Percentiles rank a stretch among this genome's conserved stretches.
phyloP scores from a whole-genome alignment of 1,140 invertebrate species.

The Palaemon carinicauda region DNA sequence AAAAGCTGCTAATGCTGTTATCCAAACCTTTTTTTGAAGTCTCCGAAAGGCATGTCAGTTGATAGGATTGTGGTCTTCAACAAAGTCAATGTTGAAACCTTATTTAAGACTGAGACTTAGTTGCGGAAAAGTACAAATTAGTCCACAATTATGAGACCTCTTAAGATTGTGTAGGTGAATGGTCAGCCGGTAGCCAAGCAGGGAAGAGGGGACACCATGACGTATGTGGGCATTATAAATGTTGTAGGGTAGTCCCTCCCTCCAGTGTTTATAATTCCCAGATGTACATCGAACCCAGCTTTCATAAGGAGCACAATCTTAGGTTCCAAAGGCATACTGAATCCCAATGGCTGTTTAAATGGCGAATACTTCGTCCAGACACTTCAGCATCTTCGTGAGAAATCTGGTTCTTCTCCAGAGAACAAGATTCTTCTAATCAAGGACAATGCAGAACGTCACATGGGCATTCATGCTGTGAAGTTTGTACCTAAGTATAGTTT shows the following conservation, averaged over 20 bases:
- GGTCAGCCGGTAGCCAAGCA: no score
- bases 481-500: slow-evolving; percentile 62
- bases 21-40: no score
- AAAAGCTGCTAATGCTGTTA: no score
- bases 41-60: neutral
- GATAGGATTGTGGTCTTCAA: neutral
- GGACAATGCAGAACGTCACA: no score
- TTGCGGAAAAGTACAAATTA: neutral
- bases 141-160: neutral
- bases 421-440: no score
- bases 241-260: no score
- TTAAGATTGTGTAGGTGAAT: no score
- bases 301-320: slow-evolving; percentile 6
- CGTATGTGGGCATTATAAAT: no score
- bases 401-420: no score
- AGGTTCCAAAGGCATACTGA: slow-evolving; percentile 13
- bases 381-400: no score
- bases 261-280: no score
- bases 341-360: neutral
- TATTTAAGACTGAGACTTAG: neutral
- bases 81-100: neutral
- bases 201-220: no score
- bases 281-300: neutral
- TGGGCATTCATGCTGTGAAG: slow-evolving; percentile 43
- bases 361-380: slow-evolving; percentile 18